phyloP scores from a whole-genome alignment of 37 sponge, comb jelly and placozoan genomes.

The Trichoplax adhaerens region DNA sequence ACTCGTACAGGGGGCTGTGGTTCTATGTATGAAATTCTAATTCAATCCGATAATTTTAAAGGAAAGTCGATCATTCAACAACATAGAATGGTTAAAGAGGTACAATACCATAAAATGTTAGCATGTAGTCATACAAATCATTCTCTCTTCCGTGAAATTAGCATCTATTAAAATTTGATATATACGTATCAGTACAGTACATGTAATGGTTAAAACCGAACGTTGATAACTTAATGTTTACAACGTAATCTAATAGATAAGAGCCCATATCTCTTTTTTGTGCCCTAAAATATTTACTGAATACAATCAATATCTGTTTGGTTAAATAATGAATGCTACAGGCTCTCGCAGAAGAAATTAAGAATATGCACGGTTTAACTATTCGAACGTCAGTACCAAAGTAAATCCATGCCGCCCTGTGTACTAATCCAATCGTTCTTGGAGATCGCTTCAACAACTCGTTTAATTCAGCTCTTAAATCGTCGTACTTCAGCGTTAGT shows the following conservation, averaged over 20 bases:
- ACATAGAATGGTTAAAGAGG: constrained; percentile 52
- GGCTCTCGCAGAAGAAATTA: constrained; percentile 47
- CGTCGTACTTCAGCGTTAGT: too few relatives aligned
- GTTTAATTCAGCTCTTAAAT: too few relatives aligned
- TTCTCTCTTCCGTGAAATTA: background rate
- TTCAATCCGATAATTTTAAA: constrained; percentile 33
- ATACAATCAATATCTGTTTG: too few relatives aligned
- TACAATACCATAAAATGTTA: constrained; percentile 1
- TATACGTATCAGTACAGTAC: too few relatives aligned
- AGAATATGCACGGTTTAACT: constrained; percentile 31
- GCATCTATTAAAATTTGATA: too few relatives aligned
- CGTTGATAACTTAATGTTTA: too few relatives aligned
- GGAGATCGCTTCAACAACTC: background rate
- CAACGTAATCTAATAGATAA: too few relatives aligned
- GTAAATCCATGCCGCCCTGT: background rate
- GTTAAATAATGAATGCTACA: background rate
- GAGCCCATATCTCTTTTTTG: too few relatives aligned
- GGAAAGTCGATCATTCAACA: constrained; percentile 46
- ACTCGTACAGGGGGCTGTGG: constrained; percentile 45
- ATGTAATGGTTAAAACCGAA: too few relatives aligned
- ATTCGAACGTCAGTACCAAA: constrained; percentile 21
- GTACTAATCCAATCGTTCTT: background rate
- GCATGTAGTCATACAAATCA: background rate
- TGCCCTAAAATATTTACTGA: too few relatives aligned
- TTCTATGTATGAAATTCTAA: constrained; percentile 35